Conservation (phyloP, 2,797 vertebrate genomes). For the Paramormyrops hopkinsi region DNA sequence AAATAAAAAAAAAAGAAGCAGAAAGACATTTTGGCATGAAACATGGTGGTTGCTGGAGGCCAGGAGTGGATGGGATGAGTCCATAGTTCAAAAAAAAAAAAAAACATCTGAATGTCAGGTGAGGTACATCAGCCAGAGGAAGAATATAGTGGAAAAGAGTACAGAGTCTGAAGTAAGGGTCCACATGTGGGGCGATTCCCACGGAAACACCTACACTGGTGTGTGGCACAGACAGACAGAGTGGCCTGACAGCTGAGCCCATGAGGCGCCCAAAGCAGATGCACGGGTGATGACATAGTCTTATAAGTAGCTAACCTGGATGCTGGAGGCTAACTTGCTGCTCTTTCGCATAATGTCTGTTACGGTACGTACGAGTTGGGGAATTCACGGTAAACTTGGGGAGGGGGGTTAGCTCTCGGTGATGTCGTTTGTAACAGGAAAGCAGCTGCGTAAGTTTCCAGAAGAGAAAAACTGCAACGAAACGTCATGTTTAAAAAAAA, state of each 20-base stretch:
- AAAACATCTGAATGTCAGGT: not conserved
- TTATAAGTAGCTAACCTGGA: not conserved
- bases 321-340: not conserved
- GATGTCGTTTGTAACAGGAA: not conserved
- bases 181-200: too few species aligned
- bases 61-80: not conserved
- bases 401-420: not conserved
- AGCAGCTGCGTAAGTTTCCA: not conserved
- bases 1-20: slow-evolving; percentile 22
- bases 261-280: not conserved
- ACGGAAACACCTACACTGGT: not conserved
- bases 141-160: not conserved
- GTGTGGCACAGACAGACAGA: not conserved
- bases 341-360: not conserved
- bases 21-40: slow-evolving; percentile 38
- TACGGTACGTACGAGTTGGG: not conserved
- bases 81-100: not conserved
- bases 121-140: not conserved
- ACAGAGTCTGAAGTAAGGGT: not conserved
- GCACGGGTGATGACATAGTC: not conserved
- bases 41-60: slow-evolving; percentile 12
- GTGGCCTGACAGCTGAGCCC: not conserved
- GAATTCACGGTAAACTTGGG: not conserved
- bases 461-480: not conserved
- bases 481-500: not conserved